phyloP scores from a whole-genome alignment of 2,797 vertebrate genomes.

The Phalloptychus januarius region DNA sequence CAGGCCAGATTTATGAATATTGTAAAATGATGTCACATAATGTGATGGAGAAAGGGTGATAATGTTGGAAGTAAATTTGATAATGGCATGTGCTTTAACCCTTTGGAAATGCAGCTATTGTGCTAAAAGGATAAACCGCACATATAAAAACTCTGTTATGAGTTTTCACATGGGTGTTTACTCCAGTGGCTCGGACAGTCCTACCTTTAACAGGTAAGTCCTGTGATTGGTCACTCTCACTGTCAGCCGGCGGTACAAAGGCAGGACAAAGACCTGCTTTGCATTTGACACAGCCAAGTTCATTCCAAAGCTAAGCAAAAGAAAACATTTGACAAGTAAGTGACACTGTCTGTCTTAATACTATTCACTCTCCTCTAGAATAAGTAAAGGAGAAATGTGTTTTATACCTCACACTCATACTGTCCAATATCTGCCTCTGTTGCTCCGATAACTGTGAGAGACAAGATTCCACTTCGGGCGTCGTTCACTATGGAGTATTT shows the following conservation, averaged over 20 bases:
- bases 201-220: conserved; percentile 91
- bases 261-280: conserved; percentile 86
- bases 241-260: conserved; percentile 72
- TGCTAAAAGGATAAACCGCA: conserved; percentile 7
- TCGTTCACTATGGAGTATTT: conserved; percentile 87
- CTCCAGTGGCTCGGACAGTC: conserved; percentile 50
- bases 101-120: conserved; percentile 15
- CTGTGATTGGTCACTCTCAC: conserved; percentile 79
- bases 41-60: conserved; percentile 39
- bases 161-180: conserved; percentile 41
- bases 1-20: conserved; percentile 34
- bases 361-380: no score
- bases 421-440: conserved; percentile 87
- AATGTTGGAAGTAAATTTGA: conserved; percentile 33
- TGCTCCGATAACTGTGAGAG: conserved; percentile 84
- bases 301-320: conserved; percentile 84
- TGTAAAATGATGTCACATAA: conserved; percentile 47
- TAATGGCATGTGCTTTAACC: conserved; percentile 74
- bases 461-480: conserved; percentile 84
- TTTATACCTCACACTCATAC: conserved; percentile 93
- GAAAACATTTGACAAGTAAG: conserved; percentile 6
- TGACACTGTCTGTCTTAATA: background rate
- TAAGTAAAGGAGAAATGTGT: background rate
- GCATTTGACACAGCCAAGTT: conserved; percentile 87
- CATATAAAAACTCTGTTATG: conserved; percentile 16